Percentiles rank a stretch among this genome's conserved stretches.
These are phyloP conservation scores for Stenoptilia bipunctidactyla DNA, from an alignment of 2,888 invertebrate species.

Conservation along the genomic window DNA sequence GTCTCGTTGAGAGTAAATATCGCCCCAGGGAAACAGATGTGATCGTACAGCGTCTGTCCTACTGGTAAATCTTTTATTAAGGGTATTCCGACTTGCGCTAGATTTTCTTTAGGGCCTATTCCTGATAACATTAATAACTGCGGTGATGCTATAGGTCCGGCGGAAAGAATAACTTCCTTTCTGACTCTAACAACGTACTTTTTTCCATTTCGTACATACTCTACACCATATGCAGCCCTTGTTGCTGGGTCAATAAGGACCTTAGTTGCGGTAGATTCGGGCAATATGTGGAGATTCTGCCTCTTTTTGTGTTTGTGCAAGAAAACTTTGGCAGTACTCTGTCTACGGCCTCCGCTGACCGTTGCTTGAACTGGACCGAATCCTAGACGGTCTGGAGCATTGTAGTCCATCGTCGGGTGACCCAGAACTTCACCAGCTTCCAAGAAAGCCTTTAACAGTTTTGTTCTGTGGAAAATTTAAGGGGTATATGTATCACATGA, in stretches of 20 bases:
- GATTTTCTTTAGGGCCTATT: constrained; percentile 73
- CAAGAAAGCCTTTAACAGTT: constrained; percentile 74
- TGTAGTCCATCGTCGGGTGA: constrained; percentile 76
- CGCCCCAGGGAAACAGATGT: constrained; percentile 74
- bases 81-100: constrained; percentile 61
- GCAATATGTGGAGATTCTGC: constrained; percentile 69
- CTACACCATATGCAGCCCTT: constrained; percentile 66
- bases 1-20: constrained; percentile 70
- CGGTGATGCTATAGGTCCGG: constrained; percentile 84
- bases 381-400: constrained; percentile 67
- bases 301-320: constrained; percentile 63
- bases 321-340: constrained; percentile 73
- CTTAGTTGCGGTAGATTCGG: constrained; percentile 64
- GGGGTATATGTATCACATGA: too few species aligned
- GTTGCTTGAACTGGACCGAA: constrained; percentile 75
- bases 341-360: constrained; percentile 68
- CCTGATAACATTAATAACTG: constrained; percentile 87
- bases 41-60: constrained; percentile 75
- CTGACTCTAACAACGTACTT: constrained; percentile 60
- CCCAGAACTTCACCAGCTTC: constrained; percentile 75
- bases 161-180: constrained; percentile 80
- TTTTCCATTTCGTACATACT: constrained; percentile 53
- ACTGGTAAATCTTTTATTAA: constrained; percentile 73
- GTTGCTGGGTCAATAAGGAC: constrained; percentile 61
- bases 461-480: too few species aligned